Evolutionary conservation across 2,113 vertebrate genomes (phyloP).

Genomic region (Myodes glareolus): DNA sequence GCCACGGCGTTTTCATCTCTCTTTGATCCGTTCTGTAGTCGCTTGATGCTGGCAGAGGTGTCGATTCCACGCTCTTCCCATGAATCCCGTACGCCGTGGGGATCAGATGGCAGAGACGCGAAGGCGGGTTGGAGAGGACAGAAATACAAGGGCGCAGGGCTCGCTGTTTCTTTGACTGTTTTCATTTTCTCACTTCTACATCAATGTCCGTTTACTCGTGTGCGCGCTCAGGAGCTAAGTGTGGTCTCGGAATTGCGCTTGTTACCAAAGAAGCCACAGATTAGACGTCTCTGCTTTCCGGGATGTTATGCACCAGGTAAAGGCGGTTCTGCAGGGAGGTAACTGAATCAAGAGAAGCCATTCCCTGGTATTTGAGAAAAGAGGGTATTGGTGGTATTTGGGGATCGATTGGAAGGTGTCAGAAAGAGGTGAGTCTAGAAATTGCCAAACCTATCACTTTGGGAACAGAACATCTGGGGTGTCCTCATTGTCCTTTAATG

Average conservation of each 20-base stretch:
- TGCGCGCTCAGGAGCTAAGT: not conserved
- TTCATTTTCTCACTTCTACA: not conserved
- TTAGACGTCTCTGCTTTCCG: not conserved
- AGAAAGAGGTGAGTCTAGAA: not conserved
- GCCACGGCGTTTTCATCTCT: not conserved
- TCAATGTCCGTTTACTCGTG: conserved; percentile 9
- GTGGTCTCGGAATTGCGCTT: conserved; percentile 42
- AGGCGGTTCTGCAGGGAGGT: not conserved
- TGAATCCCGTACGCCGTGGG: rapidly evolving
- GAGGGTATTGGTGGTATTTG: rapidly evolving
- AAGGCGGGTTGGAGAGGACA: not conserved
- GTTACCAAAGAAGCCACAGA: not conserved
- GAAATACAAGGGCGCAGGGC: not conserved
- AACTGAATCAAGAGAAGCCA: not conserved
- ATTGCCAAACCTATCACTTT: not conserved
- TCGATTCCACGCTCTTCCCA: not conserved
- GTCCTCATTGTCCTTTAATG: not conserved
- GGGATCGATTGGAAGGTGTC: not conserved
- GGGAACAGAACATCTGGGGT: not conserved
- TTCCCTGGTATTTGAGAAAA: not conserved
- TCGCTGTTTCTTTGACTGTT: not conserved
- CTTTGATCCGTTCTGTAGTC: not conserved
- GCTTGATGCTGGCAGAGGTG: not conserved
- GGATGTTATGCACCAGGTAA: not conserved
- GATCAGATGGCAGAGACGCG: not conserved